Conservation (phyloP, 2,113 vertebrate species). For the Oplegnathus fasciatus region DNA sequence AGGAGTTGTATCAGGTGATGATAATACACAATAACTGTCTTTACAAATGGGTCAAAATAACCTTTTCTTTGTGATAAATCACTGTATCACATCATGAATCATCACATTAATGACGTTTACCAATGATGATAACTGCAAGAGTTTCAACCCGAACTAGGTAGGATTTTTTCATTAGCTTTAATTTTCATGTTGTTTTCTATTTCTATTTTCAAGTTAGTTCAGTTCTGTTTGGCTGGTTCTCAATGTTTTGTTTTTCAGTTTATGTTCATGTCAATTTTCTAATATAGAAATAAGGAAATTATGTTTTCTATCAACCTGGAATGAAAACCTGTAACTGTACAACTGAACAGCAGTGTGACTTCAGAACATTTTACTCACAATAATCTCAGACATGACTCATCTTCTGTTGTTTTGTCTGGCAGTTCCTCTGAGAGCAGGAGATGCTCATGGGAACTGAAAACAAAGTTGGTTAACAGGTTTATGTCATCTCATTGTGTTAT, state of each 20-base stretch:
- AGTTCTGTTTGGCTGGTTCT: not conserved
- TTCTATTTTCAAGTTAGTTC: not conserved
- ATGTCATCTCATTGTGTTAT: slow-evolving; percentile 10
- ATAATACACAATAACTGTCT: not conserved
- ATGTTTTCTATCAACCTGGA: not conserved
- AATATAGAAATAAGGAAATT: not conserved
- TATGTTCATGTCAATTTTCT: not conserved
- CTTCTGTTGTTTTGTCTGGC: slow-evolving; percentile 28
- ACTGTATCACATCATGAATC: not conserved
- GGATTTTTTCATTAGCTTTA: not conserved
- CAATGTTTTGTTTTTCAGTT: not conserved
- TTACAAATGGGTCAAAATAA: not conserved
- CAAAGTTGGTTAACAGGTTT: slow-evolving; percentile 23
- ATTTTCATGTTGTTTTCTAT: not conserved
- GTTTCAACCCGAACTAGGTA: too few relatives aligned
- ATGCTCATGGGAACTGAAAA: slow-evolving; percentile 8
- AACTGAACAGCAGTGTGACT: slow-evolving; percentile 23
- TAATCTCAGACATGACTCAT: slow-evolving; percentile 27
- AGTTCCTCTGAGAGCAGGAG: slow-evolving; percentile 18
- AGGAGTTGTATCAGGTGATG: not conserved
- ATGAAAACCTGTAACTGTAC: slow-evolving; percentile 6
- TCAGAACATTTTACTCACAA: slow-evolving; percentile 12
- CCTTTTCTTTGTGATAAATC: not conserved
- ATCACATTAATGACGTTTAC: not conserved
- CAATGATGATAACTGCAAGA: too few relatives aligned